Evolutionary conservation across 2,888 invertebrate species (phyloP), one percentile per base, ranked within the genome.

Genomic region (Lepidonotus clava): DNA sequence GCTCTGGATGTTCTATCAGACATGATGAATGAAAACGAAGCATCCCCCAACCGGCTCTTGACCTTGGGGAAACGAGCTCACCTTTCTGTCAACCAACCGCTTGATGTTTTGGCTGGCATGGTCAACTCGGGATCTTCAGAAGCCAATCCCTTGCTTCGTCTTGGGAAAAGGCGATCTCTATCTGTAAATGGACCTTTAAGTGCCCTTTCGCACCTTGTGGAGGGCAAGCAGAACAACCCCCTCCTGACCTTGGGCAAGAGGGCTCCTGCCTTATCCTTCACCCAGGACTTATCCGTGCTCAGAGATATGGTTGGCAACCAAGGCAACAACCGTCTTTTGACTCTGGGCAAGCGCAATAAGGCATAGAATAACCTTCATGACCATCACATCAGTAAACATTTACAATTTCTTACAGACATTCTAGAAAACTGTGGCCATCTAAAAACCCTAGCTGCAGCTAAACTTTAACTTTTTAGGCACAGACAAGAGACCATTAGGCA

Each of bases 91-190:
- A 80, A 80, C 46, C 80, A 80, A 46, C 80, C 80, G 0, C 80
- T 80, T 14, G 34, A n/a, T 14, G 46, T 80, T 32, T 46, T 80
- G 28, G 24, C 80, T 2, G 46, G 80, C 6, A 46, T 80, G 80
- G 18, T 46, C n/a, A 46, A 41, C 28, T 71, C 71, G 0, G 21
- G 18, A 6, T 34, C 34, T 1, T 2, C 5, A n/a, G 36, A 36
- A 2, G 41, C 41, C 4, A 80, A 80, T 46, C 80, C 80, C 0
- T 32, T 80, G 80, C 34, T 41, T 11, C 28, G 46, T 6, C 80
- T 80, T 5, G 80, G 80, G 8, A 80, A 80, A 46, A 41, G 80
- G 8, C n/a, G 77, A n/a, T n/a, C n/a, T n/a, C n/a, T n/a, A n/a
- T n/a, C n/a, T n/a, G n/a, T n/a, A n/a, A n/a, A n/a, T n/a, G n/a